Evolutionary conservation across 2,797 vertebrate genomes (phyloP).

Genomic region (Glossophaga mutica): DNA sequence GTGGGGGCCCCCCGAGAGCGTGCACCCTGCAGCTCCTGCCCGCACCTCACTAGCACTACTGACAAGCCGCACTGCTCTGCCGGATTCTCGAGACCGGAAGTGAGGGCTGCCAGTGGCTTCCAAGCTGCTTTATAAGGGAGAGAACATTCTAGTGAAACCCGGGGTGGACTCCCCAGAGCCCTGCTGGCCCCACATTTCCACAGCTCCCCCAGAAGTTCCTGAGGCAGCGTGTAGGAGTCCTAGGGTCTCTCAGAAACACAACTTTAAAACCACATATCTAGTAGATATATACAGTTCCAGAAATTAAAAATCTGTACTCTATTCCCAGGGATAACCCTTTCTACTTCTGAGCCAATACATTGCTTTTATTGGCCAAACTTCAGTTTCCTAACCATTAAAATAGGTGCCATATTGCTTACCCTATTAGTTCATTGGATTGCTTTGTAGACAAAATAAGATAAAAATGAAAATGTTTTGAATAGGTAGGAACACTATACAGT

Average conservation of each 20-base stretch:
- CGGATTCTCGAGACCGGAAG: neutral
- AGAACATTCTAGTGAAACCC: neutral
- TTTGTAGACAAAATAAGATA: constrained; percentile 35
- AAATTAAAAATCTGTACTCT: neutral
- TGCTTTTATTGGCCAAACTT: neutral
- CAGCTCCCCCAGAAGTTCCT: neutral
- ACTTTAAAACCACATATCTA: neutral
- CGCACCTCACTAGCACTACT: neutral
- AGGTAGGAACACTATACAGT: neutral
- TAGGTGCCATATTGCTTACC: neutral
- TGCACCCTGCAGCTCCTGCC: neutral
- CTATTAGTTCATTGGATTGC: neutral
- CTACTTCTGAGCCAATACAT: neutral
- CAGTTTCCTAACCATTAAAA: constrained; percentile 5
- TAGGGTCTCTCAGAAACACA: neutral
- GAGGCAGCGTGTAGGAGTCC: neutral
- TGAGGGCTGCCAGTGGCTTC: neutral
- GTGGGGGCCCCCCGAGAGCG: neutral
- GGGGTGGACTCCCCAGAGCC: neutral
- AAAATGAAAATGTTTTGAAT: constrained; percentile 53
- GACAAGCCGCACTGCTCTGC: neutral
- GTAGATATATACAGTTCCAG: neutral
- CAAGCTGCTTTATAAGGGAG: neutral
- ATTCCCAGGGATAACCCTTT: neutral
- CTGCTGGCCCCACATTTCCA: neutral